Evolutionary conservation across 2,888 invertebrate species (phyloP).

Genomic region (Anorthoa munda): DNA sequence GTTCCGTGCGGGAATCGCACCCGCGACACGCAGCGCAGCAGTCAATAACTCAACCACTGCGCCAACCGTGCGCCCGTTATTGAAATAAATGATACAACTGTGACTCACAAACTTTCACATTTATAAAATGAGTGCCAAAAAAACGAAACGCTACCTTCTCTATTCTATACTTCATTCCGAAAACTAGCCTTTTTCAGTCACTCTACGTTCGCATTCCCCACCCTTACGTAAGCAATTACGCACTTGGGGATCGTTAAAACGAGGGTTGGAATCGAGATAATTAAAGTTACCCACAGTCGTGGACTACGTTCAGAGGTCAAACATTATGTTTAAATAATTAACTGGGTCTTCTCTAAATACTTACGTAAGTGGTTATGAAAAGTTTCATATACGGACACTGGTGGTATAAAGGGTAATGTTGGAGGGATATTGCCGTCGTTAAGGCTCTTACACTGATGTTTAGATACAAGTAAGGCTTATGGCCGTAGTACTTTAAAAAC

Average conservation of each 20-base stretch:
- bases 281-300: slow-evolving; percentile 75
- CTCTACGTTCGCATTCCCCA: slow-evolving; percentile 57
- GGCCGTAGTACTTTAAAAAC: slow-evolving; percentile 62
- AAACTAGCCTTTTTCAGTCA: slow-evolving; percentile 68
- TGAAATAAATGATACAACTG: too few species aligned
- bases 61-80: too few species aligned
- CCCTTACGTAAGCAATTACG: slow-evolving; percentile 72
- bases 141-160: slow-evolving; percentile 18
- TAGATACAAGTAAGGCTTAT: slow-evolving; percentile 48
- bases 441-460: slow-evolving; percentile 61
- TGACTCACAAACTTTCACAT: too few species aligned
- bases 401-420: slow-evolving; percentile 51
- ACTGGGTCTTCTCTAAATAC: slow-evolving; percentile 65
- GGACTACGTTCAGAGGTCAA: slow-evolving; percentile 70
- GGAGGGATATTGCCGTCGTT: slow-evolving; percentile 62
- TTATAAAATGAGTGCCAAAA: neutral
- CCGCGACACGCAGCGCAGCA: too few species aligned
- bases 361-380: slow-evolving; percentile 67
- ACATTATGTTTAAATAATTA: slow-evolving; percentile 72
- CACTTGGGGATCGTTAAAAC: slow-evolving; percentile 74
- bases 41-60: too few species aligned
- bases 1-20: too few species aligned
- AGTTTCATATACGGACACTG: slow-evolving; percentile 62
- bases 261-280: slow-evolving; percentile 75
- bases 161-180: slow-evolving; percentile 51